These are phyloP conservation scores for Siniperca knerii DNA, from an alignment of 2,113 vertebrate species.

Conservation along the genomic window DNA sequence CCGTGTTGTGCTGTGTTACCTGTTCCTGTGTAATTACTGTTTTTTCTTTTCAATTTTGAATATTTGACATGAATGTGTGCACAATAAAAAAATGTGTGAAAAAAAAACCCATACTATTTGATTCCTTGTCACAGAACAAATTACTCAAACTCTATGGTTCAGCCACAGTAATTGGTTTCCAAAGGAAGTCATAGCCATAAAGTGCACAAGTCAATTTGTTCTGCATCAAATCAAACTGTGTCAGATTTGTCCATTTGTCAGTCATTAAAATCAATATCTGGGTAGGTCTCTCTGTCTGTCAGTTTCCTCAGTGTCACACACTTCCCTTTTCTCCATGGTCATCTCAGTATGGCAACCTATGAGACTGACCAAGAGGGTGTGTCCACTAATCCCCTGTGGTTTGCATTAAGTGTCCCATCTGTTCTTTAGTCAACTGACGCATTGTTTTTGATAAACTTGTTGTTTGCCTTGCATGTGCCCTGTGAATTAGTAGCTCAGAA, in stretches of 20 bases:
- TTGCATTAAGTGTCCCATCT: slow-evolving; percentile 62
- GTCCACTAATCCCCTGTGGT: slow-evolving; percentile 64
- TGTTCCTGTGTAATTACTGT: background rate
- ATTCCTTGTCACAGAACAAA: background rate
- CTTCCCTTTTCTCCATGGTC: background rate
- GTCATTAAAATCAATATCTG: slow-evolving; percentile 14
- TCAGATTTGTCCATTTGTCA: background rate
- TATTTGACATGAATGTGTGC: background rate
- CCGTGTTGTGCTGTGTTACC: too few species aligned
- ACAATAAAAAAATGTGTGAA: background rate
- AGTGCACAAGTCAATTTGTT: background rate
- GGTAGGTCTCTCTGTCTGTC: slow-evolving; percentile 33
- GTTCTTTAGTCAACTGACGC: slow-evolving; percentile 7
- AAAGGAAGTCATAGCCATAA: background rate
- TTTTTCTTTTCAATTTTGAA: background rate
- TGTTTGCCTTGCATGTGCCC: slow-evolving; percentile 19
- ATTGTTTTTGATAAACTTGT: background rate
- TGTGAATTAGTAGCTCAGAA: background rate
- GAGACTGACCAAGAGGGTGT: slow-evolving; percentile 16
- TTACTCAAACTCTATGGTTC: background rate
- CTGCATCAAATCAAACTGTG: background rate
- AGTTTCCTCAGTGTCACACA: slow-evolving; percentile 38
- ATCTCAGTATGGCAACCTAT: slow-evolving; percentile 11
- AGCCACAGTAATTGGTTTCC: background rate
- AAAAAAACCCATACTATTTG: too few species aligned